Conservation (phyloP, 2,797 vertebrate genomes). For the Erithacus rubecula region DNA sequence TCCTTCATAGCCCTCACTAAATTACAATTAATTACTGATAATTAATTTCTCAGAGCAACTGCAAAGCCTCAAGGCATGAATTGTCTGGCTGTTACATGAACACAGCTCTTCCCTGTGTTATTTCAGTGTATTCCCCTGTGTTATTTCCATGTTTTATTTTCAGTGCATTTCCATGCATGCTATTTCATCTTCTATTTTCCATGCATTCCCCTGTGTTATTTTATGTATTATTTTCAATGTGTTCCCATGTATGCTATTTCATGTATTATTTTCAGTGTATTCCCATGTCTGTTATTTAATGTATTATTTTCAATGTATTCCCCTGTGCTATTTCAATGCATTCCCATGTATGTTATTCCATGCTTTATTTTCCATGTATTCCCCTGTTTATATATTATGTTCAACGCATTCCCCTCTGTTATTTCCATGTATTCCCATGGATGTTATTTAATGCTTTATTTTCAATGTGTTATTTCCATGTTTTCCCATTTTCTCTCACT, state of each 20-base stretch:
- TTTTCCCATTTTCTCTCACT: not conserved
- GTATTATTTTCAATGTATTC: not conserved
- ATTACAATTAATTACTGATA: not conserved
- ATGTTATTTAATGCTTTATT: not conserved
- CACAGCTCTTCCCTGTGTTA: not conserved
- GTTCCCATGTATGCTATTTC: not conserved
- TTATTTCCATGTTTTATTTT: not conserved
- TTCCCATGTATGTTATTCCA: not conserved
- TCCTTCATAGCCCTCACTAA: not conserved
- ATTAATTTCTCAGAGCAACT: not conserved
- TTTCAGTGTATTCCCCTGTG: not conserved
- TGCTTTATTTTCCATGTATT: not conserved
- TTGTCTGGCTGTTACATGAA: not conserved
- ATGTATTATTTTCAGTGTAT: not conserved
- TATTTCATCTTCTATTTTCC: too few relatives aligned
- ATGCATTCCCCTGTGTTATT: not conserved
- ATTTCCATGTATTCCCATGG: not conserved
- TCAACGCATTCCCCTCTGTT: not conserved
- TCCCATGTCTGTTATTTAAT: not conserved
- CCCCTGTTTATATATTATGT: not conserved
- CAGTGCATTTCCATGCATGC: not conserved
- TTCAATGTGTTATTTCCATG: not conserved
- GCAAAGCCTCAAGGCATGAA: not conserved
- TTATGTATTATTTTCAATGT: not conserved
- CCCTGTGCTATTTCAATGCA: not conserved